Base-by-base conservation (phyloP, 2,113 vertebrate genomes). In the Cebidichthys violaceus region DNA sequence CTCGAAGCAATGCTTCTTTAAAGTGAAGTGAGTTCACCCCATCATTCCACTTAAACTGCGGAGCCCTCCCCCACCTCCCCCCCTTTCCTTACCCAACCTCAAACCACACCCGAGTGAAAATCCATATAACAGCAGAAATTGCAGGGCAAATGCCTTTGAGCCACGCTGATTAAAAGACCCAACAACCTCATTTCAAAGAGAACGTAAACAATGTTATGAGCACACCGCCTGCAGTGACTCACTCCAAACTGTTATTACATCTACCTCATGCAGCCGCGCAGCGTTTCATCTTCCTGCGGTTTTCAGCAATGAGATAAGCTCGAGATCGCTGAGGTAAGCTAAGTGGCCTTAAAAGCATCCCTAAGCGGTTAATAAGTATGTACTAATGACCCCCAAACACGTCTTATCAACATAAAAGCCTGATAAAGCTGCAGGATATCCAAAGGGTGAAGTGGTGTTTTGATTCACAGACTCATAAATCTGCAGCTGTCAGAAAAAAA, bases 351-450 rank as follows among this genome's bases (percentile, higher is more conserved):
- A 90, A 92, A 93, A 90, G 91, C 90, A 80, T 84, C 86, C 61
- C 87, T 87, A 85, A 90, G 83, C 66, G 62, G 88, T 92, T 94
- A 92, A 93, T 94, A 92, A 94, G 93, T 89, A 92, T 73, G 85
- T 89, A 77, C 92, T 94, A 92, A 93, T 91, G 89, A 90, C 82
- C 85, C 83, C 83, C 84, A 87, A 91, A 93, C 85, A 93, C 80
- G 33, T 83, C 84, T 90, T 89, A 89, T 92, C 91, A 85, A 86
- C 89, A 87, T 84, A 64, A 81, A 89, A 85, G 76, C 57, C 83
- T 64, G 88, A 92, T 91, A 82, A 75, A 88, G 68, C 79, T 20
- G 50, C 31, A n/a, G 69, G 80, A 68, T 73, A 82, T 75, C 89
- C 68, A 80, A 81, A 71, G 81, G 79, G 69, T 79, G 82, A 86